Evolutionary conservation across 2,797 vertebrate genomes (phyloP).

Genomic region (Lacerta viridis): DNA sequence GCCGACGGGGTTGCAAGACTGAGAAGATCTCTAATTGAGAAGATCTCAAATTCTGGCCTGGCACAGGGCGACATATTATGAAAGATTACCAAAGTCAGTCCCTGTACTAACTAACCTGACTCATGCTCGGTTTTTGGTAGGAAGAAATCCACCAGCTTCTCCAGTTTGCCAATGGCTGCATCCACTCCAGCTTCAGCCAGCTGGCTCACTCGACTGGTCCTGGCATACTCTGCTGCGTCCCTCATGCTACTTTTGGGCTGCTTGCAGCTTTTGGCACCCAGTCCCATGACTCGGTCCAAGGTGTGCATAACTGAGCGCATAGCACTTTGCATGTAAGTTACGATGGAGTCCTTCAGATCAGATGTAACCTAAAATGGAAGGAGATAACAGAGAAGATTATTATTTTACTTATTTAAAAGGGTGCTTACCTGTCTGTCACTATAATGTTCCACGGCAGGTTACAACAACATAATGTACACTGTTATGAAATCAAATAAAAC

Average conservation of each 20-base stretch:
- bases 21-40: no score
- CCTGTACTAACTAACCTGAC: constrained; percentile 75
- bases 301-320: constrained; percentile 67
- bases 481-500: no score
- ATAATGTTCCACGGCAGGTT: no score
- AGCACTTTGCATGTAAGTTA: constrained; percentile 77
- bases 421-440: no score
- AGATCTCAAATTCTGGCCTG: no score
- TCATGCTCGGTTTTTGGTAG: constrained; percentile 76
- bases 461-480: no score
- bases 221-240: constrained; percentile 68
- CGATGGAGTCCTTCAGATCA: constrained; percentile 81
- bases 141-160: constrained; percentile 80
- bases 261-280: constrained; percentile 71
- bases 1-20: no score
- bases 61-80: no score
- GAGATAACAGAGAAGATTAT: neutral
- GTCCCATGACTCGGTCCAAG: constrained; percentile 77
- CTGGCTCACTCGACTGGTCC: constrained; percentile 76
- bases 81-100: no score
- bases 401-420: no score
- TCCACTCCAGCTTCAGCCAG: constrained; percentile 80
- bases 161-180: constrained; percentile 74
- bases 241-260: constrained; percentile 73
- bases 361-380: constrained; percentile 76